Evolutionary conservation across 2,797 vertebrate species (phyloP).

Genomic region (Petrocephalus sullivani): DNA sequence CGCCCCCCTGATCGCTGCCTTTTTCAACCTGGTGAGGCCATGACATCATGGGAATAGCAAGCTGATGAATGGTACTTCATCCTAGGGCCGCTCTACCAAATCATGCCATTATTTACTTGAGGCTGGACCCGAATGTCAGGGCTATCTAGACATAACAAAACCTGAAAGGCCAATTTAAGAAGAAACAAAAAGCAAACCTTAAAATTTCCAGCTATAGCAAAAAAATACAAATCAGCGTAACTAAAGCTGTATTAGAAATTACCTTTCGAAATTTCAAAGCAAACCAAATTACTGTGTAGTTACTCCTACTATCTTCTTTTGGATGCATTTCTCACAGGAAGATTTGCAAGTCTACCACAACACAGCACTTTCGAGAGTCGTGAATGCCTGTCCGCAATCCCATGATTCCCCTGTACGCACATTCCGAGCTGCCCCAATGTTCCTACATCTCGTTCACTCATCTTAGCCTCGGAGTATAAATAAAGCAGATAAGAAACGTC

Average conservation of each 20-base stretch:
- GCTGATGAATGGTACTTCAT: background rate
- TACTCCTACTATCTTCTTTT: background rate
- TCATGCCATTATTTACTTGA: background rate
- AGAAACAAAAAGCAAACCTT: background rate
- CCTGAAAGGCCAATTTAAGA: background rate
- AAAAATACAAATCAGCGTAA: background rate
- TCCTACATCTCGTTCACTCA: background rate
- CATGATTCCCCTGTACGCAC: background rate
- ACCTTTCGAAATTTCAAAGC: background rate
- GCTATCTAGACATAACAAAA: background rate
- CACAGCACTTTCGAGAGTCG: background rate
- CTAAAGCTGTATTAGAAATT: background rate
- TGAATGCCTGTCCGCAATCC: background rate
- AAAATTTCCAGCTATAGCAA: background rate
- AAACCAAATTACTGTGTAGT: background rate
- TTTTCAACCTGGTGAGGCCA: background rate
- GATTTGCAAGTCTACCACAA: background rate
- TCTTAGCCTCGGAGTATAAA: background rate
- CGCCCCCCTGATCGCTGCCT: background rate
- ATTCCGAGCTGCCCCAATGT: background rate
- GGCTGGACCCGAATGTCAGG: background rate
- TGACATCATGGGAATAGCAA: background rate
- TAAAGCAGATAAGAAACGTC: background rate
- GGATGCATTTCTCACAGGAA: background rate
- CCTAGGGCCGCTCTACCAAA: background rate